A percentile compares a stretch with the other conserved stretches of the same genome.
phyloP scores from a whole-genome alignment of 2,888 invertebrate genomes.

The Orthonychiurus folsomi region DNA sequence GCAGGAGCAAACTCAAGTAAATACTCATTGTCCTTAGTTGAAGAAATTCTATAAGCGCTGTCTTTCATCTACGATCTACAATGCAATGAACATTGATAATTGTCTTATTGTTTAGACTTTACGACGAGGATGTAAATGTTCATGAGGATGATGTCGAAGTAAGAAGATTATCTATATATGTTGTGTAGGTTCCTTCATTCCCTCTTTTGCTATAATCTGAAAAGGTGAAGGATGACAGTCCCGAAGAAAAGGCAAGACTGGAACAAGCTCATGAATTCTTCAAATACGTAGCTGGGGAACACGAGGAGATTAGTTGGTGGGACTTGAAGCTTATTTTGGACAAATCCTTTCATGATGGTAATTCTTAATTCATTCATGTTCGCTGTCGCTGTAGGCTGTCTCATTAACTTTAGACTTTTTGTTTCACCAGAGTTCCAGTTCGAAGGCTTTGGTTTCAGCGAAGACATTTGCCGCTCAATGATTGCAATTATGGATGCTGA shows the following conservation, averaged over 20 bases:
- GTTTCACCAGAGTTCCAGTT: conserved; percentile 1
- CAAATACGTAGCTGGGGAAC: background rate
- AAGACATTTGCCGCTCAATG: conserved; percentile 14
- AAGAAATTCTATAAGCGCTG: no score
- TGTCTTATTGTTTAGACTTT: conserved; percentile 3
- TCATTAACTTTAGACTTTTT: no score
- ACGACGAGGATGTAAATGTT: background rate
- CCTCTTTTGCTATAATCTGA: background rate
- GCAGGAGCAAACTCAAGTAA: background rate
- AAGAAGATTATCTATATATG: background rate
- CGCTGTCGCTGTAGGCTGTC: no score
- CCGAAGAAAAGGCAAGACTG: conserved; percentile 12
- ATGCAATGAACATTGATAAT: background rate
- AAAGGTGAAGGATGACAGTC: conserved; percentile 3
- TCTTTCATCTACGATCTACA: no score
- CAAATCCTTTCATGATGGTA: conserved; percentile 11
- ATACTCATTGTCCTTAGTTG: conserved; percentile 6
- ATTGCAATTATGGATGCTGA: conserved; percentile 10
- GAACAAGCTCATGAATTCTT: conserved; percentile 12
- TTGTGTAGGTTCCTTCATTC: no score
- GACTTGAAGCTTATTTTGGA: conserved; percentile 10
- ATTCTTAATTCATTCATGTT: no score
- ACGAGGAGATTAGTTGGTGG: conserved; percentile 13
- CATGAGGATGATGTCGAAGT: background rate
- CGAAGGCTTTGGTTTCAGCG: conserved; percentile 11